Evolutionary conservation across 2,888 invertebrate species (phyloP), one percentile per base, ranked within the genome.

Genomic region (Escarpia spicata): DNA sequence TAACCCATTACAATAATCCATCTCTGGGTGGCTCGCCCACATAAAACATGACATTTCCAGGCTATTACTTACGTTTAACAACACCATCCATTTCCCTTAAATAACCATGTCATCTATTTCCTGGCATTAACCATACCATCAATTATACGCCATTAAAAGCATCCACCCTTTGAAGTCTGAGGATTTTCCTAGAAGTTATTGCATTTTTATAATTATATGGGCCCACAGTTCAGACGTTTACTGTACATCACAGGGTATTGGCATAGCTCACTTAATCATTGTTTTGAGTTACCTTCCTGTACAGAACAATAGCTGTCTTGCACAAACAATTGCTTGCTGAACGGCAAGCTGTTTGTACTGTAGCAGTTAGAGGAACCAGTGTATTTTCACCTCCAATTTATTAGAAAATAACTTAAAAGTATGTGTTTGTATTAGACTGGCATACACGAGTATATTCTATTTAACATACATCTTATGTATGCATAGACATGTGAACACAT

Each of bases 181-280:
- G 75, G 26, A 75, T 4, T 75, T 75, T 75, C 75, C 75, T 26
- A 75, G 75, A 75, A 75, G 75, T 75, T 75, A 26, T 75, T 26
- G 75, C 75, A 75, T 75, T 75, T 75, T 75, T 75, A 75, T 75
- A 75, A 75, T 75, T 75, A 75, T 75, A 75, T 75, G 75, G 75
- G n/a, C 75, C 75, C 75, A 75, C 75, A 19, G 75, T 6, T 15
- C 75, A 75, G 75, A 75, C 26, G 26, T 75, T 75, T 19, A 75
- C n/a, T 26, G 75, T 75, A 75, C 75, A 26, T 75, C 75, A 75
- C 75, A 75, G 75, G n/a, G 75, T 6, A 75, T 75, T 19, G 75
- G 26, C 19, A 75, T 26, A 75, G 75, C 60, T 12, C 75, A 75
- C 75, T 75, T 26, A 19, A 75, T 75, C 75, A 75, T 75, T 75